Base-by-base conservation (phyloP, 37 sponge, comb jelly and placozoan genomes). In the Chondrilla cf. caribensis region DNA sequence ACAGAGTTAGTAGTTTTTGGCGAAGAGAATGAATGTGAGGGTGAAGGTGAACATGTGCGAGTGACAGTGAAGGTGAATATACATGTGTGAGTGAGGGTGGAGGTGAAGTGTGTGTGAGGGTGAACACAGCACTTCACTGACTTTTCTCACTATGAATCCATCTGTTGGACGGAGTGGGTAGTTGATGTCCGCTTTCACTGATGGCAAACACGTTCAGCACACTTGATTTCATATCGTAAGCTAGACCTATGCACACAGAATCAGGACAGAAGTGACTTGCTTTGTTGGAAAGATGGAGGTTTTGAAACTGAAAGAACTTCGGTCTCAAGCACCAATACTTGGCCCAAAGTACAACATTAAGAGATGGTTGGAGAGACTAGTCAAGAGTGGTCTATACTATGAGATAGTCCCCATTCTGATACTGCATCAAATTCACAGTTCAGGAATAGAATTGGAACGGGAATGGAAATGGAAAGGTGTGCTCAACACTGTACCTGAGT, bases 61-160 rank as follows among this genome's bases (percentile, higher is more conserved):
- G 60, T 22, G 47, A 40, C 36, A 58, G 60, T 36, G 85, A 29
- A 64, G 86, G 75, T 72, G 75, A 6, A 40, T 72, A 17, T 24
- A 6, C 21, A 31, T 35, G 38, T 35, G 75, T 32, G 37, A 21
- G 37, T 72, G 75, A 29, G 75, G 8, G 75, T 72, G 75, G 8
- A 38, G 4, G 25, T n/a, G 25, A 25, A 67, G 24, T 28, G 28
- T 26, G 64, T 47, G 51, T 47, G 51, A 14, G 51, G 6, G 51
- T 47, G 51, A 14, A 11, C 11, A 11, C 51, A 47, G n/a, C 9
- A 11, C 11, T 47, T 47, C 11, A 11, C 51, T 60, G 5, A 39
- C 77, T 29, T 32, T 60, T 57, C 22, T 79, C 25, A n/a, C 22
- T n/a, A 15, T 41, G 47, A 15, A 19, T 81, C 60, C 57, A 58